phyloP scores from a whole-genome alignment of 2,888 invertebrate genomes.

The Cheilosia variabilis region DNA sequence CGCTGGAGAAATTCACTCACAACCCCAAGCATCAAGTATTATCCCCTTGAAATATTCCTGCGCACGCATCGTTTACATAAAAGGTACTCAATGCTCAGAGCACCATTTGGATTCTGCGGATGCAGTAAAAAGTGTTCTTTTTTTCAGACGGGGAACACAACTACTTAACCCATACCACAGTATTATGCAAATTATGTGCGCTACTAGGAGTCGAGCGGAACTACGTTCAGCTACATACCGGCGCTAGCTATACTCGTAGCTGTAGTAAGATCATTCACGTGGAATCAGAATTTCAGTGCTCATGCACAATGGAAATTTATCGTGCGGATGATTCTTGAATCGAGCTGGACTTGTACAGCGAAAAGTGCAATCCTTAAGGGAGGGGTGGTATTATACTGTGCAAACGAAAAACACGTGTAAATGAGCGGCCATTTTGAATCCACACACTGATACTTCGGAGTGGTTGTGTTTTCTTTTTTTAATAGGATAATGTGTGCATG shows the following conservation, averaged over 20 bases:
- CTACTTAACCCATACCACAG: conserved; percentile 46
- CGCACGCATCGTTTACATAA: conserved; percentile 67
- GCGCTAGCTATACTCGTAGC: background rate
- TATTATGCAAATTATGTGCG: conserved; percentile 60
- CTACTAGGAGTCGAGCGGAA: conserved; percentile 31
- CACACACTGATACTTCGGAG: conserved; percentile 50
- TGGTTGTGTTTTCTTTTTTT: background rate
- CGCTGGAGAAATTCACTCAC: conserved; percentile 45
- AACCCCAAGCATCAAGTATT: conserved; percentile 44
- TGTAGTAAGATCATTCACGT: conserved; percentile 34
- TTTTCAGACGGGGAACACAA: conserved; percentile 39
- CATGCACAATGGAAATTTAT: conserved; percentile 56
- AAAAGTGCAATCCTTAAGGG: conserved; percentile 41
- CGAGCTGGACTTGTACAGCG: conserved; percentile 16
- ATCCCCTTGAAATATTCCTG: conserved; percentile 74
- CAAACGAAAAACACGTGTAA: conserved; percentile 68
- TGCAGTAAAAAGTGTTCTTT: conserved; percentile 5
- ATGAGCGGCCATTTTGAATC: conserved; percentile 71
- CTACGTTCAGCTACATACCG: conserved; percentile 24
- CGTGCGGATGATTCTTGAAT: conserved; percentile 53
- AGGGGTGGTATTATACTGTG: conserved; percentile 39
- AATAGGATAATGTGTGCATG: too few relatives aligned
- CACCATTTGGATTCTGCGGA: conserved; percentile 54
- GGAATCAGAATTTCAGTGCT: conserved; percentile 43
- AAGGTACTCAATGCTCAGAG: conserved; percentile 9